phyloP scores from a whole-genome alignment of 2,797 vertebrate genomes.

The Ctenopoma kingsleyae region DNA sequence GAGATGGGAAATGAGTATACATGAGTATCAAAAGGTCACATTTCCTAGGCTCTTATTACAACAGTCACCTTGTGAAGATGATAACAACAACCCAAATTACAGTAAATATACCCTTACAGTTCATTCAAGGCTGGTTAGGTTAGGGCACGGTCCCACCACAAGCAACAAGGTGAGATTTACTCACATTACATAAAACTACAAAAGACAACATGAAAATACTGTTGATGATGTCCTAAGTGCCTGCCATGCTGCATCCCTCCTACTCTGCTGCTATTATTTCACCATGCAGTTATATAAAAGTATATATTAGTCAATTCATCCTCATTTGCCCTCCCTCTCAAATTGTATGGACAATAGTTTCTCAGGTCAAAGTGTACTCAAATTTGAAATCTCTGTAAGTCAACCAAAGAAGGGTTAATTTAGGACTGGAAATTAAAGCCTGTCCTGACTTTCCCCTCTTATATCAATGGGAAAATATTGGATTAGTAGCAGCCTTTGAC shows the following conservation, averaged over 20 bases:
- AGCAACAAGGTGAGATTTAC: conserved; percentile 6
- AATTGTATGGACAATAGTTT: conserved; percentile 8
- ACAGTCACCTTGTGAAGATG: not conserved
- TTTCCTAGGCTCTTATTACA: no score
- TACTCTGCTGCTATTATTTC: conserved; percentile 32
- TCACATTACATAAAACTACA: not conserved
- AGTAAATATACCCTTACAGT: not conserved
- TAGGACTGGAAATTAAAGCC: not conserved
- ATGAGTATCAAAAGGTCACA: no score
- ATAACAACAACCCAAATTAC: not conserved
- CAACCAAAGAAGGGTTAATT: not conserved
- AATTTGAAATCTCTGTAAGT: conserved; percentile 16
- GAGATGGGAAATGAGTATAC: no score
- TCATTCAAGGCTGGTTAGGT: not conserved
- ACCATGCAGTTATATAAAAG: conserved; percentile 60
- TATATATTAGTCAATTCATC: conserved; percentile 55
- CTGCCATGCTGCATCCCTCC: conserved; percentile 10
- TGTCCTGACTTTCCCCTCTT: not conserved
- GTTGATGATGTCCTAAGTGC: not conserved
- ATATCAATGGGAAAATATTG: not conserved
- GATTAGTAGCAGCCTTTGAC: not conserved
- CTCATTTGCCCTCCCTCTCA: conserved; percentile 4
- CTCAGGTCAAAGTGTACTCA: conserved; percentile 34
- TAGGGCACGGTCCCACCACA: not conserved
- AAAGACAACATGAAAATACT: not conserved